Evolutionary conservation across 2,888 invertebrate genomes (phyloP), one percentile per base, ranked within the genome.

Genomic region (Lapara coniferarum): DNA sequence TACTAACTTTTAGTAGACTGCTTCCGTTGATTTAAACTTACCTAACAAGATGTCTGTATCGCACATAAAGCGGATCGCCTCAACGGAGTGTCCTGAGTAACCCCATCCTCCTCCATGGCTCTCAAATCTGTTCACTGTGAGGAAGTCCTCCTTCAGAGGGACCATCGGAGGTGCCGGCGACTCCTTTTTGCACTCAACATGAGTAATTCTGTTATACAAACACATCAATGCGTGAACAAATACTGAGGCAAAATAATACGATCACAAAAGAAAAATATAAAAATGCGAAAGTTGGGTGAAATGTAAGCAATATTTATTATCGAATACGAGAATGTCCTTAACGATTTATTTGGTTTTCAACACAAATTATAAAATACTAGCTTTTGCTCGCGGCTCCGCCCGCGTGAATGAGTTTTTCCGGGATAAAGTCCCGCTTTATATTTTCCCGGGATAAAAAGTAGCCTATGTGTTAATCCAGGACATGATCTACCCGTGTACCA

Each of bases 61-160:
- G 67, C 97, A 96, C 96, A 97, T 98, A 86, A 99, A 99, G 66
- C 99, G 95, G 74, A 99, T 97, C 0, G 99, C 99, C 89, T 99
- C 99, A 37, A 99, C 96, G 3, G 98, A 98, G 85, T 99, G 98
- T 0, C 98, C 98, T 0, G 98, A 98, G 89, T 99, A 99, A 2
- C 99, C 99, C 99, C 99, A 99, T 7, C 99, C 99, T 44, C 99
- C 99, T 2, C 99, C 99, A 82, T 98, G 97, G 88, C 97, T 97
- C 86, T 98, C 98, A 88, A 99, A 99, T 75, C 99, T 95, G 84
- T 97, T 98, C 19, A 98, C 97, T 1, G 96, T 95, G 66, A 95
- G 95, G 84, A 96, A 98, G 86, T 98, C 98, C 81, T 98, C 97
- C 76, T 97, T 96, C 46, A 95, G 95, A 0, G 89, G 85, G 2